Conservation (phyloP, 2,797 vertebrate species). For the Todus mexicanus region DNA sequence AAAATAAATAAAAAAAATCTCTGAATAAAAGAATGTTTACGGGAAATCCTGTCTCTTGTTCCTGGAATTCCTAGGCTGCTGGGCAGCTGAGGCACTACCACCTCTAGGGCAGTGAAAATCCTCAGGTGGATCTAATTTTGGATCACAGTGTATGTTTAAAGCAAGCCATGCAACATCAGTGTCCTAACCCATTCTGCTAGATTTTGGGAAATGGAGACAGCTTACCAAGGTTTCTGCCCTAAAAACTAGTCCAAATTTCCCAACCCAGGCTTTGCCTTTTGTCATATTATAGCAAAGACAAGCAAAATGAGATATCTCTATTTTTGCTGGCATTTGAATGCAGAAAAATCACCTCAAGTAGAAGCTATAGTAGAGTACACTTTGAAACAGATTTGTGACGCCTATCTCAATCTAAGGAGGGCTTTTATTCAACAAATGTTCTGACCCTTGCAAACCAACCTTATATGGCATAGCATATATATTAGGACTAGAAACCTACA, state of each 20-base stretch:
- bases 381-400: neutral
- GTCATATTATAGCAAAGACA: neutral
- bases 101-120: neutral
- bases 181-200: neutral
- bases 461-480: neutral
- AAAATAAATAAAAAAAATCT: neutral
- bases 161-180: neutral
- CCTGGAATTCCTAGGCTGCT: neutral
- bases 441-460: neutral
- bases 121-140: neutral
- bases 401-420: neutral
- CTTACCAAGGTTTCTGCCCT: neutral
- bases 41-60: neutral
- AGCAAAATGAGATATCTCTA: neutral
- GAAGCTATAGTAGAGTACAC: neutral
- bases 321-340: neutral
- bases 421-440: neutral
- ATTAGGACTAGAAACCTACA: neutral
- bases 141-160: neutral
- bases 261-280: neutral
- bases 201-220: neutral
- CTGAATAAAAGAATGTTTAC: neutral
- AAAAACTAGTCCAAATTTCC: neutral
- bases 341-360: neutral
- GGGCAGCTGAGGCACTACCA: neutral